Evolutionary conservation across 2,797 vertebrate genomes (phyloP), one percentile per base, ranked within the genome.

Genomic region (Melanotaenia pygmaea): DNA sequence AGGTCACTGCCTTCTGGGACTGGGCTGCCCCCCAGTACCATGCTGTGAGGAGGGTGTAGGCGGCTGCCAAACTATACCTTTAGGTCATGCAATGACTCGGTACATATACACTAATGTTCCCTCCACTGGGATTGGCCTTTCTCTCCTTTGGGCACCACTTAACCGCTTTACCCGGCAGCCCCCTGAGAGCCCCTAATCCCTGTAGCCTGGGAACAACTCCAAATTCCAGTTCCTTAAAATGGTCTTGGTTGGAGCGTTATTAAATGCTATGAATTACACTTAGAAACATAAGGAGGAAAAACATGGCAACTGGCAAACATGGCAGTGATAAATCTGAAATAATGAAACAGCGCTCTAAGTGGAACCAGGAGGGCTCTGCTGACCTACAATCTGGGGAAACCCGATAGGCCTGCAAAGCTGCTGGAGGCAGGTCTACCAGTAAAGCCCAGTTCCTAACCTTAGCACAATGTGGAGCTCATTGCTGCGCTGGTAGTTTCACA

Each of bases 251-350:
- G 69, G 65, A 86, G 72, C 75, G 73, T 86, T 89, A 92, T 88
- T 88, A 89, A 77, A 90, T 80, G 78, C 89, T 64, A 86, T 88
- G 88, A 92, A 89, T 88, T 83, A 86, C 78, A 67, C 79, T 74
- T 59, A 40, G 70, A 66, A 80, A 76, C 61, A 37, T 84, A 84
- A 75, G 80, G 76, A 76, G 70, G 78, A 59, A 85, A 86, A 89
- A 84, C 83, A 90, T 74, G 82, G 89, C 87, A 82, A 90, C 85
- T 80, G 88, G 87, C 85, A 85, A 91, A 90, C 80, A 80, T 78
- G 74, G 84, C 90, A 90, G 90, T 91, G 90, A 92, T 93, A 94
- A 93, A 94, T 94, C 91, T 89, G 77, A 92, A 93, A 94, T 94
- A 94, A 94, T 94, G 93, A 92, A 94, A 93, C 79, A 12, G 85